Base-by-base conservation (phyloP, 2,888 invertebrate genomes). In the Germaria angustata region DNA sequence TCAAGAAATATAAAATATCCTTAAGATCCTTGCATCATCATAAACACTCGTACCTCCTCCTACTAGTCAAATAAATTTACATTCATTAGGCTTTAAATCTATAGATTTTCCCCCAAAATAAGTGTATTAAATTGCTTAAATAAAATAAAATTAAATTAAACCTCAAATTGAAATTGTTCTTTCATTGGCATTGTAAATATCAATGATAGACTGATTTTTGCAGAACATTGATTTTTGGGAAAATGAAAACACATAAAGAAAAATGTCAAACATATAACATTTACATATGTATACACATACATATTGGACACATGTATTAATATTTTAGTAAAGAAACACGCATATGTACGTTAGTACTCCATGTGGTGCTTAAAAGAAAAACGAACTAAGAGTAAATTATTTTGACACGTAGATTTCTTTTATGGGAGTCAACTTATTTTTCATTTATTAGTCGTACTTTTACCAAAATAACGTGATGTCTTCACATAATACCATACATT, bases 381-480 rank as follows among this genome's bases (percentile, higher is more conserved):
- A 15, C 0, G n/a, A 57, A 68, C 32, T 28, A 65, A 34, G 17
- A 17, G 51, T 63, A 69, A 65, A 75, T 80, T 68, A 78, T 73
- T 73, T 73, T 63, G 17, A 44, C 72, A 77, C 81, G 71, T 81
- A 76, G 7, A 5, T 41, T n/a, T n/a, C 63, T 75, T 76, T 61
- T 55, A 66, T 55, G 36, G 13, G 66, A 72, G 36, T 32, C 22
- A 53, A 71, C 41, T 24, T 41, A 69, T 46, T 24, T 75, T 75
- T 57, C 55, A 61, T 61, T 34, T 49, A 51, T 32, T 41, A 44
- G 66, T 59, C 24, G 39, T 49, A 36, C 65, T 61, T 73, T 34
- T 65, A 46, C 75, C 39, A 66, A 57, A 76, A 66, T 22, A 68
- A 72, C 72, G 46, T 77, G 53, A 81, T 72, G 61, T 77, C 66